Base-by-base conservation (phyloP, 2,888 invertebrate genomes). In the Aromia moschata region DNA sequence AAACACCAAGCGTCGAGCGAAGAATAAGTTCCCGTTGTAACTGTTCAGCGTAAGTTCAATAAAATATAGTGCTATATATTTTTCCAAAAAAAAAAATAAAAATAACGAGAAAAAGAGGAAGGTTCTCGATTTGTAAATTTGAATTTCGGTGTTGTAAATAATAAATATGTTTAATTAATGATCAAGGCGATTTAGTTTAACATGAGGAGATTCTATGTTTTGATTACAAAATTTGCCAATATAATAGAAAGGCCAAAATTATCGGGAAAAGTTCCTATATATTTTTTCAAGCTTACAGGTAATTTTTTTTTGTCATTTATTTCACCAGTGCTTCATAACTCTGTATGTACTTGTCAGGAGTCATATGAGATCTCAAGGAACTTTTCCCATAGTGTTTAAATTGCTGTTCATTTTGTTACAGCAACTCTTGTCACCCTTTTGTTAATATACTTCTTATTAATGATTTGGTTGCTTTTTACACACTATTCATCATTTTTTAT, bases 141-240 rank as follows among this genome's bases (percentile, higher is more conserved):
- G 41, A 41, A 36, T 47, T 47, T 47, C 38, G 49, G 49, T 49
- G 49, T 49, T 49, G 49, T 49, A 49, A 16, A 47, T 49, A 49
- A 49, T 49, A 49, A 49, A 49, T 49, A 20, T 16, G 37, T 49
- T 43, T 43, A 20, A 36, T 47, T 11, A 37, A 38, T 49, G 37
- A 37, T 36, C 15, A 25, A 38, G 38, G 49, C 38, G 25, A 49
- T 25, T 49, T 49, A 38, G 38, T 49, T 49, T 38, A n/a, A 40
- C 36, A 43, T 38, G 15, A n/a, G n/a, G n/a, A n/a, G n/a, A n/a
- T n/a, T n/a, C n/a, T n/a, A n/a, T n/a, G n/a, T n/a, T n/a, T n/a
- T n/a, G n/a, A n/a, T n/a, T n/a, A n/a, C n/a, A n/a, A n/a, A n/a
- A n/a, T n/a, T n/a, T n/a, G n/a, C n/a, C n/a, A n/a, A n/a, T n/a